A percentile compares a stretch with the other conserved stretches of the same genome.
Conservation (phyloP, 1,140 invertebrate species). For the Agraylea sexmaculata region DNA sequence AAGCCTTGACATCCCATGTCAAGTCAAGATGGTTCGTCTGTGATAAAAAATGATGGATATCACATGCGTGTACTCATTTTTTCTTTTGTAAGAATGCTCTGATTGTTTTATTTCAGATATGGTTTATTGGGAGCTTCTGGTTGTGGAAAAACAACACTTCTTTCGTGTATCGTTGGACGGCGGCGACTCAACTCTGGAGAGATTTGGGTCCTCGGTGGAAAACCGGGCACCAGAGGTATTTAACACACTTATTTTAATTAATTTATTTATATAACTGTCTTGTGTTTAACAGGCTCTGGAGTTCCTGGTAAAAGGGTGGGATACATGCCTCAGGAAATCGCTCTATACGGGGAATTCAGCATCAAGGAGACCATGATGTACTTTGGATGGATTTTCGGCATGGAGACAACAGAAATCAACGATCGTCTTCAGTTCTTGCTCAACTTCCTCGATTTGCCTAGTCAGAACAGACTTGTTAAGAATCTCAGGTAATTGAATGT, state of each 20-base stretch:
- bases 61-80: too few relatives aligned
- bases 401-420: constrained; percentile 67
- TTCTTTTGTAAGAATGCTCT: too few relatives aligned
- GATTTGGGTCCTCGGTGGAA: constrained; percentile 71
- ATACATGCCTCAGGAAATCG: constrained; percentile 84
- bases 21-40: too few relatives aligned
- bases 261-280: not conserved
- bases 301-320: constrained; percentile 80
- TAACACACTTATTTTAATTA: not conserved
- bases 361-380: constrained; percentile 92
- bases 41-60: too few relatives aligned
- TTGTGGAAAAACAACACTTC: constrained; percentile 73
- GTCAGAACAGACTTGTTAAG: constrained; percentile 72
- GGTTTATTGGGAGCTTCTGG: constrained; percentile 73
- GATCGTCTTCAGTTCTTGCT: constrained; percentile 78
- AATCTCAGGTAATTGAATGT: constrained; percentile 58
- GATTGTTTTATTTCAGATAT: constrained; percentile 46
- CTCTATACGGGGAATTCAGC: constrained; percentile 88
- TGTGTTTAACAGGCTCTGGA: constrained; percentile 47
- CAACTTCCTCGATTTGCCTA: constrained; percentile 79
- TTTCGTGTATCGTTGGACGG: constrained; percentile 74
- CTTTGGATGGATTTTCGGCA: constrained; percentile 92
- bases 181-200: constrained; percentile 64
- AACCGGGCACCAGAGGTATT: constrained; percentile 63
- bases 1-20: too few relatives aligned